Base-by-base conservation (phyloP, 2,888 invertebrate species). In the Eupithecia subfuscata region DNA sequence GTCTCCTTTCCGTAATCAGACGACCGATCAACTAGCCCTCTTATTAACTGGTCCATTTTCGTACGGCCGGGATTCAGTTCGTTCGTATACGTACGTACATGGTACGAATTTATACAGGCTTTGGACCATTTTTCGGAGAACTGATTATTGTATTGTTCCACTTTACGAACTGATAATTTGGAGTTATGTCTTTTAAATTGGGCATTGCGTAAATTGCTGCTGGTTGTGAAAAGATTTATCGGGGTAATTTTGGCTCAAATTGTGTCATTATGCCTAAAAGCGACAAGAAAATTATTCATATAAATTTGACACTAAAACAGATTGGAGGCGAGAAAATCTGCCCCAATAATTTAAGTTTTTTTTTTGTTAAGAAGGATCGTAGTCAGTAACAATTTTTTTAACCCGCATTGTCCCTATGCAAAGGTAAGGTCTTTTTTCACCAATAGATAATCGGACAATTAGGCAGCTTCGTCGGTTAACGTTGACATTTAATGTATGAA, bases 41-140 rank as follows among this genome's bases (percentile, higher is more conserved):
- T 83, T 82, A 81, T 81, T 83, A 85, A 82, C 78, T 78, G 76
- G 74, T 74, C 56, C 71, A 34, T 64, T 76, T 71, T 81, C 75
- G 80, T 81, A 78, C 25, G 37, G 69, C 68, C 70, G 70, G 74
- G 78, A 79, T 77, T 75, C 60, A 60, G 60, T 56, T 11, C 11
- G 52, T 60, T 25, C 60, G 81, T 81, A 79, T 56, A 22, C 11
- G 52, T 60, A 60, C 60, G 81, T 81, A 79, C 83, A 83, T 79
- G 81, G 81, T 77, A 78, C 69, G 77, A 81, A 80, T 80, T 81
- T 81, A 76, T 79, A 71, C 82, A 79, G 75, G 81, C 71, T 78
- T 81, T 79, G 79, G 79, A 75, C 75, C 79, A 76, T 78, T 82
- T 81, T 82, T 82, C 77, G 78, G 73, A 75, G 80, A 82, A 76